phyloP scores from a whole-genome alignment of 2,888 invertebrate genomes.

The Polyploca ridens region DNA sequence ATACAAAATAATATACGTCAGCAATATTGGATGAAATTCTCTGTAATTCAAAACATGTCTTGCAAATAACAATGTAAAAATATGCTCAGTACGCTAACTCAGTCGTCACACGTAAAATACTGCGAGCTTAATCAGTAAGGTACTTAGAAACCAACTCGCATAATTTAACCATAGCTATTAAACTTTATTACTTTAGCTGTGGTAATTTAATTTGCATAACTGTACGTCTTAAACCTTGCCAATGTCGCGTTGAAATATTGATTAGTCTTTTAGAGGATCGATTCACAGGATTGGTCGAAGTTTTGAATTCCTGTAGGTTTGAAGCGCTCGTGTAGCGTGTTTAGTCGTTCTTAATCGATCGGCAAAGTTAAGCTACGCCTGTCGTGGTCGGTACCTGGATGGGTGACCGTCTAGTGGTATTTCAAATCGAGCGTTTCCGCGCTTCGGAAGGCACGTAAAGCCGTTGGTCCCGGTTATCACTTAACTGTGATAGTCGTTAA shows the following conservation, averaged over 20 bases:
- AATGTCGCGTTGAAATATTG: neutral
- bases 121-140: neutral
- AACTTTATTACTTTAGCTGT: conserved; percentile 1
- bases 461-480: no score
- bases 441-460: no score
- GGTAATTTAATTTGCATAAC: conserved; percentile 8
- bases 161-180: neutral
- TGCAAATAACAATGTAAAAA: neutral
- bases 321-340: no score
- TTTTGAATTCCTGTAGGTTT: neutral
- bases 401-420: no score
- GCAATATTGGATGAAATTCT: neutral
- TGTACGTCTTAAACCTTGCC: neutral
- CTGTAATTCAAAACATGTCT: conserved; percentile 3
- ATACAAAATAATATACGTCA: conserved; percentile 1
- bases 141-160: conserved; percentile 2
- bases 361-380: no score
- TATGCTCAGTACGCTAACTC: conserved; percentile 1
- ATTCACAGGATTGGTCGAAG: neutral
- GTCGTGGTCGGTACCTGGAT: no score
- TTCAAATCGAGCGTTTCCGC: no score
- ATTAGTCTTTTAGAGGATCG: neutral
- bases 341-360: no score
- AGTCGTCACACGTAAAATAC: neutral
- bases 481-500: no score